These are phyloP conservation scores for Aphrophora alni DNA, from an alignment of 2,888 invertebrate genomes.

Conservation along the genomic window DNA sequence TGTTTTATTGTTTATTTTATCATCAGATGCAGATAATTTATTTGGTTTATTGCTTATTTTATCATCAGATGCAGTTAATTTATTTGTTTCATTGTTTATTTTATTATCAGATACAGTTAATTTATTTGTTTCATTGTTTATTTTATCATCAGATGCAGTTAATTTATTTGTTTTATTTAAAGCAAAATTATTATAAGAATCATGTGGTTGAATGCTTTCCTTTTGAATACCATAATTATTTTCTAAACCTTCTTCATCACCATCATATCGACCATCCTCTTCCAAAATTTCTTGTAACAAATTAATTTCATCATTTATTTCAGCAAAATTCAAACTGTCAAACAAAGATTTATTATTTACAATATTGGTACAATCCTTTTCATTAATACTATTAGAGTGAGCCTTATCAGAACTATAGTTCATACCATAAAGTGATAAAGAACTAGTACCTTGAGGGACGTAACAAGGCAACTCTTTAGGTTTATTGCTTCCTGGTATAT, in stretches of 20 bases:
- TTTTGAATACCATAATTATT: background rate
- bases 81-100: no score
- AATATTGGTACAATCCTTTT: no score
- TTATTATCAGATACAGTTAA: background rate
- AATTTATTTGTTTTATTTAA: background rate
- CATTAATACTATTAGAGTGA: background rate
- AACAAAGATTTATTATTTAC: background rate
- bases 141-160: background rate
- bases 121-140: background rate
- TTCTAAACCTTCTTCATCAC: background rate
- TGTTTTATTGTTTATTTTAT: no score
- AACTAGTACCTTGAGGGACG: background rate
- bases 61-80: no score
- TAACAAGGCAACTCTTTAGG: background rate
- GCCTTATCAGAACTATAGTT: background rate
- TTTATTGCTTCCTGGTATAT: background rate
- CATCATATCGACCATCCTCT: background rate
- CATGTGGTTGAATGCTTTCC: background rate
- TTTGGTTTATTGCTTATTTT: no score
- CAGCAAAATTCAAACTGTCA: background rate
- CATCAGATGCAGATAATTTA: no score
- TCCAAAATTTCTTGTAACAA: background rate
- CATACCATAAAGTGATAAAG: background rate
- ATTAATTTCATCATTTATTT: constrained; percentile 3
- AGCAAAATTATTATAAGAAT: background rate